Evolutionary conservation across 37 sponge, comb jelly and placozoan genomes (phyloP).

Genomic region (Tethya wilhelma): DNA sequence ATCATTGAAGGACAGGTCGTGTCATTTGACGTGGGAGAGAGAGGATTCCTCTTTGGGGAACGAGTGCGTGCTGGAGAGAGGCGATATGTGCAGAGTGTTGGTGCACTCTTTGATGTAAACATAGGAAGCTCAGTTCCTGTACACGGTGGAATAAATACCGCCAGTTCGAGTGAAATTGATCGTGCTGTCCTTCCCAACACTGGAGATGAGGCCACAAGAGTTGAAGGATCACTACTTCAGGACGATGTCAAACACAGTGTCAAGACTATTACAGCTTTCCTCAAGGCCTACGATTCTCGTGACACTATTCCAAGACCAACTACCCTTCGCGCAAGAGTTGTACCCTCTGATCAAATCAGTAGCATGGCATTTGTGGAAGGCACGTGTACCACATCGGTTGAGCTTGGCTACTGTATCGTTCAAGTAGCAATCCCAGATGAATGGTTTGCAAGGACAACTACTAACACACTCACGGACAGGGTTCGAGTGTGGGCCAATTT

Average conservation of each 20-base stretch:
- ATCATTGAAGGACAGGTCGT: conserved; percentile 56
- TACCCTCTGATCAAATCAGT: not conserved
- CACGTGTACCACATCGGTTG: conserved; percentile 30
- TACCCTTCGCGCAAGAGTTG: conserved; percentile 15
- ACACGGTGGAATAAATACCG: conserved; percentile 28
- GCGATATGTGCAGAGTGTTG: conserved; percentile 40
- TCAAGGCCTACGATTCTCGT: conserved; percentile 39
- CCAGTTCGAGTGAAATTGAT: conserved; percentile 11
- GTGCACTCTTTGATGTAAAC: conserved; percentile 38
- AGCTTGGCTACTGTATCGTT: conserved; percentile 52
- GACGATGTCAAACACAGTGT: conserved; percentile 10
- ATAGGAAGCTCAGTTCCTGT: conserved; percentile 12
- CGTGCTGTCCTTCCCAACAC: not conserved
- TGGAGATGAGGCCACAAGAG: conserved; percentile 14
- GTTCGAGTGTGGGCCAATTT: conserved; percentile 27
- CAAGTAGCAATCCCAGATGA: conserved; percentile 32
- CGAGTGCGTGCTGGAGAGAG: not conserved
- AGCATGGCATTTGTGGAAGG: not conserved
- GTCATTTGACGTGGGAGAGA: not conserved
- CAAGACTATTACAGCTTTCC: conserved; percentile 46
- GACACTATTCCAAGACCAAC: conserved; percentile 24
- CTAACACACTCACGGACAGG: not conserved
- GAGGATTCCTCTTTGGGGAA: conserved; percentile 36
- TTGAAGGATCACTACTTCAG: conserved; percentile 35
- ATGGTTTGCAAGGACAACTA: conserved; percentile 53